Percentiles rank a stretch among this genome's conserved stretches.
Evolutionary conservation across 2,797 vertebrate genomes (phyloP).

Genomic region (Microchirus variegatus): DNA sequence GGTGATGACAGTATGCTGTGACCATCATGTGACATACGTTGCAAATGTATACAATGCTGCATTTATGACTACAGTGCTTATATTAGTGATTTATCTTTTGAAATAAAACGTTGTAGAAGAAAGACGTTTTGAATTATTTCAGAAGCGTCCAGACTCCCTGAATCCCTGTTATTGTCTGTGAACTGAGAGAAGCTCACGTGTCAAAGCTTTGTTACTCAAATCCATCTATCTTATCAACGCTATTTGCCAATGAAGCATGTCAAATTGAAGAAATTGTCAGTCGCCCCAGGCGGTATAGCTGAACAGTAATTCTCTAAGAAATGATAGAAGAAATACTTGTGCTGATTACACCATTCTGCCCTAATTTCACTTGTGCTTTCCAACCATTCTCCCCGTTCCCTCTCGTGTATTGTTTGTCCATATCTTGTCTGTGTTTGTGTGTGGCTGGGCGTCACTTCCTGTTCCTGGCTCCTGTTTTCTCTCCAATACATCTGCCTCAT

Average conservation of each 20-base stretch:
- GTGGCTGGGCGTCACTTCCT: background rate
- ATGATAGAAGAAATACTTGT: background rate
- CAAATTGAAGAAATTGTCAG: background rate
- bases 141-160: background rate
- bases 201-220: background rate
- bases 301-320: too few species aligned
- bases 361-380: too few species aligned
- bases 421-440: background rate
- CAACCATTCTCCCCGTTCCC: background rate
- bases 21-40: conserved; percentile 5
- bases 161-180: background rate
- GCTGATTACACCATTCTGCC: background rate
- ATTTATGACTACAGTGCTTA: background rate
- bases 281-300: background rate
- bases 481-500: background rate
- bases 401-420: background rate
- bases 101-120: background rate
- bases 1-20: conserved; percentile 2
- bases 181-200: background rate
- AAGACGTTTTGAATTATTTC: background rate
- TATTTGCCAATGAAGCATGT: background rate
- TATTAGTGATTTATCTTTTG: background rate
- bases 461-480: background rate
- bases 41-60: background rate
- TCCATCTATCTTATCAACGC: background rate